Percentiles rank a stretch among this genome's conserved stretches.
phyloP scores from a whole-genome alignment of 2,888 invertebrate genomes.

The Osedax frankpressi region DNA sequence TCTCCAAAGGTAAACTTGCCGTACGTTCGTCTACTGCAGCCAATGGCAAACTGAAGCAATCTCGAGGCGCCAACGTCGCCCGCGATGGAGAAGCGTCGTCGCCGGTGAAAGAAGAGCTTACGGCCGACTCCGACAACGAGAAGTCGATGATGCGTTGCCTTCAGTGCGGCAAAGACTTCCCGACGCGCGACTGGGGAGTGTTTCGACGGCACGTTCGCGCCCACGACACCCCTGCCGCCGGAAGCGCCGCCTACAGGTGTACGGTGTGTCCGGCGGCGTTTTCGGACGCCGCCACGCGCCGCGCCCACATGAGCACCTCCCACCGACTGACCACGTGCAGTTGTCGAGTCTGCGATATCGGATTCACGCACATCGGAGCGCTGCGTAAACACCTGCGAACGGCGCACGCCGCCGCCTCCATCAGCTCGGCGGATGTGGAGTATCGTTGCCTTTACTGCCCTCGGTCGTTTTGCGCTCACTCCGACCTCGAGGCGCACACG shows the following conservation, averaged over 20 bases:
- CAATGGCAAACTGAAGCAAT: neutral
- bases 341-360: constrained; percentile 21
- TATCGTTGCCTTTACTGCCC: constrained; percentile 23
- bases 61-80: neutral
- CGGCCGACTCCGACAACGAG: neutral
- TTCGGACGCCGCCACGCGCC: constrained; percentile 19
- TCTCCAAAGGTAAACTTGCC: neutral
- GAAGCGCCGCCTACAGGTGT: constrained; percentile 8
- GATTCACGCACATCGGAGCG: constrained; percentile 21
- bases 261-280: constrained; percentile 21
- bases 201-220: constrained; percentile 20
- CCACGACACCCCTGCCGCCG: constrained; percentile 12
- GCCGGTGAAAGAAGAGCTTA: neutral
- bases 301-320: constrained; percentile 21
- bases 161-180: constrained; percentile 23
- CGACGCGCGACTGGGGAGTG: constrained; percentile 25
- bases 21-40: neutral
- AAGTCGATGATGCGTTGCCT: constrained; percentile 20
- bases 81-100: neutral
- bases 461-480: constrained; percentile 19
- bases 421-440: constrained; percentile 14
- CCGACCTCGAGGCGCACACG: constrained; percentile 20
- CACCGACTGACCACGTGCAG: constrained; percentile 21
- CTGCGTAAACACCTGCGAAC: constrained; percentile 18
- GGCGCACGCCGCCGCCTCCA: constrained; percentile 1